Percentiles rank a stretch among this genome's conserved stretches.
Evolutionary conservation across 2,797 vertebrate genomes (phyloP).

Genomic region (Enteromius fasciolatus): DNA sequence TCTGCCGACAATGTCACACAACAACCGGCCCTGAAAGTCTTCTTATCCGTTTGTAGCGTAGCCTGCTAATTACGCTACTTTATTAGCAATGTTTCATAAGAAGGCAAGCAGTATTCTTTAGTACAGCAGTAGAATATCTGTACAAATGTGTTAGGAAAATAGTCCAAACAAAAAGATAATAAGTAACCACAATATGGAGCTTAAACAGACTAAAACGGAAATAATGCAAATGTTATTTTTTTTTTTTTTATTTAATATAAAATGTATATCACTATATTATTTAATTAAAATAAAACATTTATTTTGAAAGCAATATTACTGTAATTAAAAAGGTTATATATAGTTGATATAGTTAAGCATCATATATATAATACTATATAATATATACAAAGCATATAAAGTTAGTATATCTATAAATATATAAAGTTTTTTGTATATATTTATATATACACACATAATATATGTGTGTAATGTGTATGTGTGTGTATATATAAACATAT

Average conservation of each 20-base stretch:
- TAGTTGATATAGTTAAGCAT: neutral
- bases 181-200: neutral
- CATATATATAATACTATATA: no score
- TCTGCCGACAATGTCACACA: conserved; percentile 44
- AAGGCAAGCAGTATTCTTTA: neutral
- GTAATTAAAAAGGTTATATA: neutral
- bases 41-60: conserved; percentile 15
- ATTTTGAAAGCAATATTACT: neutral
- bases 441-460: no score
- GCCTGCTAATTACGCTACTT: conserved; percentile 2
- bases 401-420: no score
- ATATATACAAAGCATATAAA: no score
- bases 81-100: neutral
- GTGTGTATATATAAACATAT: no score
- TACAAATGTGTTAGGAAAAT: neutral
- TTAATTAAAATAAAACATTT: neutral
- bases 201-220: neutral
- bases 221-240: neutral
- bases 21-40: conserved; percentile 21
- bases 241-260: neutral
- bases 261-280: neutral
- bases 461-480: no score
- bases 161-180: no score
- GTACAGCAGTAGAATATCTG: neutral
- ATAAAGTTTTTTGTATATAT: no score